phyloP scores from a whole-genome alignment of 2,113 vertebrate species.

The Pelodiscus sinensis region DNA sequence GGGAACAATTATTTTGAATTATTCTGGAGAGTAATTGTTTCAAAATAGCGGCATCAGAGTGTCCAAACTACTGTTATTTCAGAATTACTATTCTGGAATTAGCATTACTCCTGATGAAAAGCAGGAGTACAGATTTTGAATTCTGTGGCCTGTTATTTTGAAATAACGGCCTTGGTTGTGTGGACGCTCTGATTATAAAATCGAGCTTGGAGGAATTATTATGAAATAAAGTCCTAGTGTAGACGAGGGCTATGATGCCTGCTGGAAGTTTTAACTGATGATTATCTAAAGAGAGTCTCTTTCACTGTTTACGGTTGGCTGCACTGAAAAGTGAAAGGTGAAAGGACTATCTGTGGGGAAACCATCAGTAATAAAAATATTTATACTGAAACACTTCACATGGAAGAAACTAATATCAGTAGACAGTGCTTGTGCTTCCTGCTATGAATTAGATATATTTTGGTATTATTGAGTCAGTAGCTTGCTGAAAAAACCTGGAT shows the following conservation, averaged over 20 bases:
- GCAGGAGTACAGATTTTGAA: no score
- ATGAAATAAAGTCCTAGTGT: no score
- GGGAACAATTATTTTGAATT: no score
- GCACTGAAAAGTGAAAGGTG: background rate
- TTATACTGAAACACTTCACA: background rate
- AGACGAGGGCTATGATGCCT: background rate
- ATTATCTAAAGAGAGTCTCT: background rate
- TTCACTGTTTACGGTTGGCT: background rate
- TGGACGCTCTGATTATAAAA: no score
- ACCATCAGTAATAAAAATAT: background rate
- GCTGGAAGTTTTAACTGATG: rapidly evolving
- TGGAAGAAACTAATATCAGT: background rate
- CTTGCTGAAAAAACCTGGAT: background rate
- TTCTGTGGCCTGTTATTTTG: no score
- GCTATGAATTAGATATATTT: rapidly evolving
- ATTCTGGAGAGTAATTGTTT: no score
- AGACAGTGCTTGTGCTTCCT: background rate
- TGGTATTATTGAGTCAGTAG: background rate
- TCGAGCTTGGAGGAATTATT: no score
- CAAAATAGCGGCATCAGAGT: no score
- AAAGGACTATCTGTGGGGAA: background rate
- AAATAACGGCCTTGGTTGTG: no score
- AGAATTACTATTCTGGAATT: no score
- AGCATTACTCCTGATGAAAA: no score
- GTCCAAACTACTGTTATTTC: no score